Conservation (phyloP, 2,797 vertebrate species). For the Scolopax rusticola region DNA sequence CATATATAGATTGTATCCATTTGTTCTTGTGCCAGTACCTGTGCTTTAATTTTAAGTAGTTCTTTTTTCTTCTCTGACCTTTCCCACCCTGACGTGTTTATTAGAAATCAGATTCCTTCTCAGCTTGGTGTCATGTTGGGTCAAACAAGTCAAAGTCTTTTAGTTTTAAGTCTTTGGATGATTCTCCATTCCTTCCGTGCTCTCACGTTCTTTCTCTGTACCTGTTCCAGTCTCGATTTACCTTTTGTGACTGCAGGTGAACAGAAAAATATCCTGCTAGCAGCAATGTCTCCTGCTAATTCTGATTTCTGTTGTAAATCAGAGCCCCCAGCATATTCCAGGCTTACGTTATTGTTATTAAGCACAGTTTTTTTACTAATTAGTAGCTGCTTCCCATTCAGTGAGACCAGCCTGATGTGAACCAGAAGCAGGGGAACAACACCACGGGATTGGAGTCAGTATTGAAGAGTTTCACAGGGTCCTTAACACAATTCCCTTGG, state of each 20-base stretch:
- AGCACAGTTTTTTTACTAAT: not conserved
- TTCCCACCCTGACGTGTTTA: not conserved
- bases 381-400: not conserved
- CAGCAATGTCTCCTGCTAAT: not conserved
- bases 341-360: not conserved
- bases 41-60: not conserved
- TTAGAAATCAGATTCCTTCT: constrained; percentile 18
- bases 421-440: not conserved
- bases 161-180: not conserved
- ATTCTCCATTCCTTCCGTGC: not conserved
- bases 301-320: not conserved
- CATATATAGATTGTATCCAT: not conserved
- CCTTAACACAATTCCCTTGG: not conserved
- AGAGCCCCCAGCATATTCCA: not conserved
- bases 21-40: not conserved
- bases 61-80: constrained; percentile 15
- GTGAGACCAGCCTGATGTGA: not conserved
- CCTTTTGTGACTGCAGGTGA: not conserved
- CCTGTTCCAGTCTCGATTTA: not conserved
- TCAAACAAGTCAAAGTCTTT: not conserved
- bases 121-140: not conserved
- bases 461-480: not conserved
- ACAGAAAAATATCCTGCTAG: not conserved
- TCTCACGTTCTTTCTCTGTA: not conserved
- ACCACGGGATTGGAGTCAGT: not conserved